Base-by-base conservation (phyloP, 92 coral and sea anemone species). In the Desmophyllum pertusum region DNA sequence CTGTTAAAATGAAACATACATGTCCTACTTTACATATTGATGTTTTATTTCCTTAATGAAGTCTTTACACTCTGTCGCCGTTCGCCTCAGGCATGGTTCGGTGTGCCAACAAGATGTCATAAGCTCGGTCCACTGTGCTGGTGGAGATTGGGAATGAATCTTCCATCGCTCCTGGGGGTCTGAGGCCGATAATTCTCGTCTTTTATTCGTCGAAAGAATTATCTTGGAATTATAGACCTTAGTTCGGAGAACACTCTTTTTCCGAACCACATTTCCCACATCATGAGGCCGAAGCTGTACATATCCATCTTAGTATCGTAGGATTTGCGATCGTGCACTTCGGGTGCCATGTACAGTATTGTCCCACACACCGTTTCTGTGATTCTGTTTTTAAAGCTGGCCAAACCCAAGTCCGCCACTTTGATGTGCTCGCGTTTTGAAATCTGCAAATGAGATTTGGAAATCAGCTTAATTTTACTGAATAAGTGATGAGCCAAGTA, bases 181-280 rank as follows among this genome's bases (percentile, higher is more conserved):
- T 72, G 55, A 13, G 77, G 77, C 35, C 57, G 77, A 72, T 72
- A 72, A 42, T 42, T 17, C 23, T 43, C 77, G 5, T 46, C 36
- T n/a, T 27, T 41, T 13, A 72, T 72, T 72, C 55, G 35, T 42
- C 57, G 51, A 27, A 42, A 19, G 5, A 72, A 39, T 8, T 72
- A 37, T 0, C n/a, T 50, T 31, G 27, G 41, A 53, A 10, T 65
- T 36, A 25, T 5, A 4, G 6, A 38, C 5, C 76, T 11, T 10
- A 19, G 35, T n/a, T 46, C 77, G 37, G 31, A 40, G 53, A 72
- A 40, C 23, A 25, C 77, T 3, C 38, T 30, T 42, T 72, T 72
- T 6, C 77, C 77, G 21, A 41, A 72, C 77, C 77, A 72, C 77
- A 72, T 72, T 23, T 72, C 77, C 77, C 77, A 72, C 57, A 72